phyloP scores from a whole-genome alignment of 1,140 invertebrate genomes.

The Drosophila simulans region DNA sequence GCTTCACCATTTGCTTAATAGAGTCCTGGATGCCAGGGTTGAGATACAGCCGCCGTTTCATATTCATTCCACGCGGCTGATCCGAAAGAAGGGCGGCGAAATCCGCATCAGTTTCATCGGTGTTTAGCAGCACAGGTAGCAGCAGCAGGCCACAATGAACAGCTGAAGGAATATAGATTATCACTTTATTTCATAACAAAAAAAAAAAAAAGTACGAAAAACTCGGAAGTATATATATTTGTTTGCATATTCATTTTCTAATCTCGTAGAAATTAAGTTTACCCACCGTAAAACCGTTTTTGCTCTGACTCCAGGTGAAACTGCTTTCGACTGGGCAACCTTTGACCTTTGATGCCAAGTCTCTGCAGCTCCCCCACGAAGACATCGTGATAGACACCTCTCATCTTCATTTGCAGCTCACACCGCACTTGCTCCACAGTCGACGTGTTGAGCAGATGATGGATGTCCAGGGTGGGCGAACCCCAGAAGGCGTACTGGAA shows the following conservation, averaged over 20 bases:
- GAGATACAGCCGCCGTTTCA: constrained; percentile 57
- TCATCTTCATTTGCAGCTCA: constrained; percentile 44
- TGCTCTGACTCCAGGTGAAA: constrained; percentile 62
- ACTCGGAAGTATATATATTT: no score
- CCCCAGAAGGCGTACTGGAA: constrained; percentile 72
- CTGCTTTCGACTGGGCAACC: constrained; percentile 57
- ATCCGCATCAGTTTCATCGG: constrained; percentile 65
- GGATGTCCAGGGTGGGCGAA: constrained; percentile 69
- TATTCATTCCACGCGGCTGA: constrained; percentile 50
- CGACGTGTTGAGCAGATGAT: constrained; percentile 70
- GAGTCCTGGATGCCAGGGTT: constrained; percentile 53
- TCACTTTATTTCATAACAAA: background rate
- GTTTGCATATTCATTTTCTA: background rate
- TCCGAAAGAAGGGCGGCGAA: constrained; percentile 55
- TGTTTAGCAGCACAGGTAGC: constrained; percentile 61
- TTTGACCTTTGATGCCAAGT: constrained; percentile 31
- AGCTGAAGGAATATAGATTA: constrained; percentile 27
- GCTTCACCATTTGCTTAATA: constrained; percentile 39
- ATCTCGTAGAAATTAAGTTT: background rate
- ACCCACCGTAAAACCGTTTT: constrained; percentile 65
- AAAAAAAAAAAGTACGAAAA: background rate
- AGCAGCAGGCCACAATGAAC: constrained; percentile 58
- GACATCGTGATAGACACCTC: constrained; percentile 55
- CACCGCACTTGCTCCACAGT: constrained; percentile 45
- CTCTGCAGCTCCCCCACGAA: constrained; percentile 43